Conservation (phyloP, 2,888 invertebrate species). For the Oscheius onirici region DNA sequence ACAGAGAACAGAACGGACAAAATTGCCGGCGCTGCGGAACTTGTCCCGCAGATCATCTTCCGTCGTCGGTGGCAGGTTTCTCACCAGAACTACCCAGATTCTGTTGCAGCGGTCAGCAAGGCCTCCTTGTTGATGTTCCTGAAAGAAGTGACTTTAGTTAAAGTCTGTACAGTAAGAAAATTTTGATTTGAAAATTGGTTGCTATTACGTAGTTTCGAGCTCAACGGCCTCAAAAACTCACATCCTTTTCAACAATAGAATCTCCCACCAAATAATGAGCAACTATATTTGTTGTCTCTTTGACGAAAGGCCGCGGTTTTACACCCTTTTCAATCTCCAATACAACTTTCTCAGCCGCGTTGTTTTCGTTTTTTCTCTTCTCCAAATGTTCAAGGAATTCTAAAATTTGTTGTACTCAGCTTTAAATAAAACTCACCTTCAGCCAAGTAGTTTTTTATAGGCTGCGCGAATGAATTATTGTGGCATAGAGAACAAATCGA, state of each 20-base stretch:
- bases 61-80: neutral
- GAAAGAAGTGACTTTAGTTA: neutral
- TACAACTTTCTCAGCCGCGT: neutral
- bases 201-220: neutral
- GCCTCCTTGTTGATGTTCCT: too few relatives aligned
- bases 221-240: neutral
- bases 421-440: too few relatives aligned
- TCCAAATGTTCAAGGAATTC: neutral
- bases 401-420: too few relatives aligned
- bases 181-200: too few relatives aligned
- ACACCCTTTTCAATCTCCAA: too few relatives aligned
- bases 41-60: neutral
- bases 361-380: neutral
- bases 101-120: too few relatives aligned
- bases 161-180: too few relatives aligned
- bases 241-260: too few relatives aligned
- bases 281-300: too few relatives aligned
- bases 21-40: neutral
- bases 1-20: neutral
- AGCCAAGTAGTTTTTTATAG: too few relatives aligned
- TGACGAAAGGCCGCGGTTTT: too few relatives aligned
- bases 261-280: too few relatives aligned
- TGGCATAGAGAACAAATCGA: neutral
- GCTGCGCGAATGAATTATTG: neutral
- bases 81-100: neutral